A percentile compares a stretch with the other conserved stretches of the same genome.
Conservation (phyloP, 2,113 vertebrate species). For the Prolemur simus region DNA sequence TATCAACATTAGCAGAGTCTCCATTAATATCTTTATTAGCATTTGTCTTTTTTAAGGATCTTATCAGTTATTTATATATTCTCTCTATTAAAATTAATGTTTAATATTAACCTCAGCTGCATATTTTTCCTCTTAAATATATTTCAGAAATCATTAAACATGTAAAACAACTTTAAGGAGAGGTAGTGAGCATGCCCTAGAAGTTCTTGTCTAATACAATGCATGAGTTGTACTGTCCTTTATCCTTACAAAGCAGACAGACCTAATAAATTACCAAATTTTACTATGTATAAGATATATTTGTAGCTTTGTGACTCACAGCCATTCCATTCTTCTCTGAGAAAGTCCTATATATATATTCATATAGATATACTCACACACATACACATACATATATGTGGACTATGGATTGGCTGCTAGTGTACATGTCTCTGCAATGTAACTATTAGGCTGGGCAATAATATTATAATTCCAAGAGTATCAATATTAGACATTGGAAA, state of each 20-base stretch:
- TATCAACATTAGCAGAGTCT: background rate
- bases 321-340: background rate
- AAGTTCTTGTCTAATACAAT: background rate
- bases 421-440: background rate
- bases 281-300: background rate
- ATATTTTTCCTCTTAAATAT: background rate
- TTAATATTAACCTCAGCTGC: background rate
- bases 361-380: too few species aligned
- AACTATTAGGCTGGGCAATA: background rate
- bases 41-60: background rate
- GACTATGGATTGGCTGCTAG: background rate
- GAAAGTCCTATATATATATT: background rate
- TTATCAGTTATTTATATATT: background rate
- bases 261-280: background rate
- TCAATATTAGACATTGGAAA: background rate
- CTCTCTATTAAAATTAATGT: background rate
- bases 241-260: background rate
- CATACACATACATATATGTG: too few species aligned
- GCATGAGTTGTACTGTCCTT: background rate
- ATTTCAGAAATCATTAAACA: background rate
- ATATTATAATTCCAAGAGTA: background rate
- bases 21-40: background rate
- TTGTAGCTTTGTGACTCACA: background rate
- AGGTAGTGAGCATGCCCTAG: background rate
- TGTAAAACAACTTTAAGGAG: background rate